Conservation (phyloP, 30 jellyfish, hydroid and myxozoan species). For the Hydractinia symbiolongicarpus region DNA sequence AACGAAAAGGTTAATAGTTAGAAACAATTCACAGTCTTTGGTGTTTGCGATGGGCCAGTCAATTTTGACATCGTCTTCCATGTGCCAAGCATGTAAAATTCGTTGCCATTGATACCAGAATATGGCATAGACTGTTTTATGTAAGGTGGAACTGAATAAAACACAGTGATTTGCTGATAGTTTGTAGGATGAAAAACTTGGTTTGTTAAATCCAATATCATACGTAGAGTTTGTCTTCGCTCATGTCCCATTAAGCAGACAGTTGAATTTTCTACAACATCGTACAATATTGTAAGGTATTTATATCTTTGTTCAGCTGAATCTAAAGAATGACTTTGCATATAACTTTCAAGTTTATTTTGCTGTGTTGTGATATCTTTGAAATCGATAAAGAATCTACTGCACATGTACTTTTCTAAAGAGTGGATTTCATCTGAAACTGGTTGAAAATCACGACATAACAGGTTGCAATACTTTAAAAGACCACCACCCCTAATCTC, state of each 20-base stretch:
- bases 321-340: constrained; percentile 75
- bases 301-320: constrained; percentile 49
- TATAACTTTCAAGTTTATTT: constrained; percentile 74
- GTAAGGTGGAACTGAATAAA: constrained; percentile 84
- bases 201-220: constrained; percentile 59
- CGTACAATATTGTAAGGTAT: constrained; percentile 62
- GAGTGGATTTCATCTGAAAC: constrained; percentile 53
- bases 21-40: neutral
- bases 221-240: constrained; percentile 83
- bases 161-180: constrained; percentile 91
- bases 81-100: constrained; percentile 81
- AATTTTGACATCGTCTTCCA: constrained; percentile 54
- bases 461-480: constrained; percentile 81
- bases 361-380: constrained; percentile 75
- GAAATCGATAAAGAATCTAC: constrained; percentile 94
- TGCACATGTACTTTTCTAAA: constrained; percentile 97
- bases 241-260: constrained; percentile 97
- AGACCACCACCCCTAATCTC: constrained; percentile 99
- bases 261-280: constrained; percentile 84
- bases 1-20: too few species aligned
- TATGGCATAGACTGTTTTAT: constrained; percentile 28
- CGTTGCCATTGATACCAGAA: constrained; percentile 18
- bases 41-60: constrained; percentile 11
- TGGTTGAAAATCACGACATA: constrained; percentile 69
- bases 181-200: constrained; percentile 63